Base-by-base conservation (phyloP, 1,140 invertebrate species). In the Bathynomus jamesi region DNA sequence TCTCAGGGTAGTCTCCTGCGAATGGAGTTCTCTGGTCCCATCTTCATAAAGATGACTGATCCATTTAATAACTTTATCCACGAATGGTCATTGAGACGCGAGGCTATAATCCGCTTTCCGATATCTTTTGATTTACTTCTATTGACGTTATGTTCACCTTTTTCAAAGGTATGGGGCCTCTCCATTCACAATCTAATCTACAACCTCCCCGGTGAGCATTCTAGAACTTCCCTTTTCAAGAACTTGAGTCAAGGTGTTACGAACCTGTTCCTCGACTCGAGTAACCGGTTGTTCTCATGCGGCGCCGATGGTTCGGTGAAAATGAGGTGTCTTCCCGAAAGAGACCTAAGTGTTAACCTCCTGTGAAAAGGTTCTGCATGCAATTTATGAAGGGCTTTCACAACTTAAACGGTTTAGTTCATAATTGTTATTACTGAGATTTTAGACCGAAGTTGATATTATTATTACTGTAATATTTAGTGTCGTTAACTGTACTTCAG, bases 251-350 rank as follows among this genome's bases (percentile, higher is more conserved):
- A 95, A 75, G 96, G 97, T 5, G 96, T 99, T 2, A 95, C 95
- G 8, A 95, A 99, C 84, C 85, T 99, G 62, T 89, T 93, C 78
- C 88, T 99, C 63, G 95, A 98, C 82, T 86, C 88, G 25, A 87
- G 87, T 69, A 89, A 89, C 4, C 87, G 96, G 71, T 84, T 99
- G 76, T 99, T 96, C 84, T 99, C 96, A 0, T 99, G 96, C 82
- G 97, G 97, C 68, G 95, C 95, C 32, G 97, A 99, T 85, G 96
- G 96, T 76, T 98, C 95, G 60, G 93, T 99, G 89, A 99, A 99
- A 86, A 91, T 99, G 78, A 87, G 95, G 75, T 89, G 93, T 81
- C 84, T 98, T 76, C 92, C 93, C 24, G 89, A 91, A 79, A 85
- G 88, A 70, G 82, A 82, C 61, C 70, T 76, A 60, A 79, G 79